These are phyloP conservation scores for Psittacara wagleri DNA, from an alignment of 2,113 vertebrate genomes.

Conservation along the genomic window DNA sequence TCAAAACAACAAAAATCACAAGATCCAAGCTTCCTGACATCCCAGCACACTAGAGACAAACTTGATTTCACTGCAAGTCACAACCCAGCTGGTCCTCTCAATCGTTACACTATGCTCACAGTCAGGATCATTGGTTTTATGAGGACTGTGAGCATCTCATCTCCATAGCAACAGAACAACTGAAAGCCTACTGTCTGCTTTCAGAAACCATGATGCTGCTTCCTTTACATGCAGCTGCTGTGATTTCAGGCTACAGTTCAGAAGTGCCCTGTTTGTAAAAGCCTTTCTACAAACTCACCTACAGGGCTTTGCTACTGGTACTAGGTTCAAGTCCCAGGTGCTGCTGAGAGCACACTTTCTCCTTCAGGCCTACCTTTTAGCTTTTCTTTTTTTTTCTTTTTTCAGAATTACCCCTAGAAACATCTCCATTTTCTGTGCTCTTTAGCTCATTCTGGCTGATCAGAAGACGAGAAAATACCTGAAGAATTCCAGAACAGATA, in stretches of 20 bases:
- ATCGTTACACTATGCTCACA: not conserved
- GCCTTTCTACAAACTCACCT: not conserved
- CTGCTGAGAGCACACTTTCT: not conserved
- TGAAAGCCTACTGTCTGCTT: not conserved
- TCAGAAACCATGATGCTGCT: not conserved
- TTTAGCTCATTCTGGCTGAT: not conserved
- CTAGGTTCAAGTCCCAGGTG: not conserved
- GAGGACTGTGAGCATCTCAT: not conserved
- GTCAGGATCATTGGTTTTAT: not conserved
- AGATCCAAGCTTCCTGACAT: not conserved
- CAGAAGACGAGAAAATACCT: not conserved
- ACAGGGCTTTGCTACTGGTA: not conserved
- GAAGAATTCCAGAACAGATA: conserved; percentile 1
- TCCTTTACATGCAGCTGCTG: not conserved
- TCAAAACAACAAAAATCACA: not conserved
- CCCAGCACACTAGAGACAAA: not conserved
- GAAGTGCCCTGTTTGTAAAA: not conserved
- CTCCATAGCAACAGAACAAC: not conserved
- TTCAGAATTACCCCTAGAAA: not conserved
- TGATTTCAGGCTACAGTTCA: not conserved
- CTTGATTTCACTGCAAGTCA: not conserved
- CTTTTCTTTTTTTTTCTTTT: not conserved
- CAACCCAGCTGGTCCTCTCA: not conserved
- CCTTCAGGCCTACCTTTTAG: not conserved
- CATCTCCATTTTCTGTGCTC: not conserved